Evolutionary conservation across 1,140 invertebrate genomes (phyloP), one percentile per base, ranked within the genome.

Genomic region (Drosophila gunungcola): DNA sequence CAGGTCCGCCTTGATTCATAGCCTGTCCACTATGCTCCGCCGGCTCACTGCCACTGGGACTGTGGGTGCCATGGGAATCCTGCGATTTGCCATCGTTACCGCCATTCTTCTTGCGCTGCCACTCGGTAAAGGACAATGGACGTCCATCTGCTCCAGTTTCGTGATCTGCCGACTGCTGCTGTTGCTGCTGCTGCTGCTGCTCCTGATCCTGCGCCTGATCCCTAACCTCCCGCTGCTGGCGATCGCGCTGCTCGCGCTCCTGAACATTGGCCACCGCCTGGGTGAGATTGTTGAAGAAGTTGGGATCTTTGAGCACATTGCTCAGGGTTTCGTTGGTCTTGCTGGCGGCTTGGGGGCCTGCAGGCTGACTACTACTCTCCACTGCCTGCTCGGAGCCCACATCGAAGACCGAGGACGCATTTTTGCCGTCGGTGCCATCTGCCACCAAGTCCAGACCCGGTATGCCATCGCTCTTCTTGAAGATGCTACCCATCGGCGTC

Each of bases 391-490:
- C 16, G 16, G 16, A 21, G 16, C 68, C 70, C 4, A 76, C 68
- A 65, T 80, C 75, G 42, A 91, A 90, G 11, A 88, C 61, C 6
- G 85, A 80, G 1, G 80, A 36, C n/a, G 84, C 61, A 27, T 81
- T 77, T 21, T 82, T 88, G 11, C 29, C n/a, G 36, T 10, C 9
- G 16, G 16, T 21, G 6, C 36, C 16, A 25, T 51, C 41, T 9
- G 29, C 46, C 16, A 95, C 94, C 68, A 95, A 93, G 93, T 95
- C 95, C 43, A 95, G 93, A 9, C 95, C 95, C 10, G 95, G 95
- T 70, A 95, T 95, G 38, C 94, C 94, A 12, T 88, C 89, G 11
- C 45, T 79, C 57, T 91, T 92, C n/a, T 90, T 90, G 42, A 91
- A 91, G n/a, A 91, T 80, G 39, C 74, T 83, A 16, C 69, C 70